Base-by-base conservation (phyloP, 2,888 invertebrate genomes). In the Calliphora vomitoria region DNA sequence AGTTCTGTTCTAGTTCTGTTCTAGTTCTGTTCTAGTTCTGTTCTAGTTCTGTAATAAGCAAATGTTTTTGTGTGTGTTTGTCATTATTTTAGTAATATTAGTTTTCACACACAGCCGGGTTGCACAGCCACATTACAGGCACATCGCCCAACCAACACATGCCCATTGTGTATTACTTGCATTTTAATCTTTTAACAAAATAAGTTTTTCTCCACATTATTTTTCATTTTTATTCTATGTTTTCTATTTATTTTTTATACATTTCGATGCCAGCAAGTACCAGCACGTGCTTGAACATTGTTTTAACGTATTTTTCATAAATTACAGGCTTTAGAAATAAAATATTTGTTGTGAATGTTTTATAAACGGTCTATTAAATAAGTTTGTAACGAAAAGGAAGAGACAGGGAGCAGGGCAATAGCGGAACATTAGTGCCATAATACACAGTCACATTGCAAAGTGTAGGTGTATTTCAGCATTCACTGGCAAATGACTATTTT, bases 121-220 rank as follows among this genome's bases (percentile, higher is more conserved):
- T 13, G 4, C 13, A 60, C 11, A 15, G 60, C 31, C 31, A 31
- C 31, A 25, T 3, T 20, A 60, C 11, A 15, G 60, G 15, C 31
- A 15, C 31, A 13, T 0, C 25, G 3, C 13, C 8, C 13, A 44
- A 44, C 11, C 11, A 47, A 60, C 11, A 8, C 31, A 15, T 15
- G 6, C 31, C 15, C 5, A 13, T 8, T 31, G 20, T 20, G 11
- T 44, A 66, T 66, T 66, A 44, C 50, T 44, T 50, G 64, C 50
- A 53, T 64, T 76, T 76, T 76, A 76, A 64, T 64, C 64, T 64
- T 60, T 76, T 53, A 64, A 31, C 62, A 38, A 64, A 81, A 62
- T 35, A 62, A 20, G 53, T 41, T 53, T 81, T 72, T n/a, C 13
- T 8, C 3, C 13, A 31, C 8, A 38, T 81, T 53, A 31, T 8